Base-by-base conservation (phyloP, 1,140 invertebrate species). In the Caenorhabditis latens region DNA sequence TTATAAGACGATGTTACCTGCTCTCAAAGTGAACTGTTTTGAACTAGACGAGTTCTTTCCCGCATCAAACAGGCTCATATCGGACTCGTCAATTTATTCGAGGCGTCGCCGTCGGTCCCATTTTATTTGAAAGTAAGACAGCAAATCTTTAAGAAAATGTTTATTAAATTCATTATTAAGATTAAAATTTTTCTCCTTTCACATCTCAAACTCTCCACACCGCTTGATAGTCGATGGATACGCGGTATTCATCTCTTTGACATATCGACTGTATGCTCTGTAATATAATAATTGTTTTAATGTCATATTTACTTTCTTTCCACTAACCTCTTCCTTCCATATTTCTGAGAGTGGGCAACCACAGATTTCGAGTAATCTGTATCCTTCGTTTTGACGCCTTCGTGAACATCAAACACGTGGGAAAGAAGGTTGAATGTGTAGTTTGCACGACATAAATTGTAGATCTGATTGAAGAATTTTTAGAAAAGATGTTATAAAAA, bases 401-500 rank as follows among this genome's bases (percentile, higher is more conserved):
- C 40, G 6, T 67, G 65, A 19, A 67, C 65, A 67, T 67, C 21
- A 21, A 67, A 67, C 6, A 67, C 65, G 42, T 67, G 65, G 7
- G 65, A 67, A 21, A 67, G 65, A 14, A 67, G 14, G 19, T 67
- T 11, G 40, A 67, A 67, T 42, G 65, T 67, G 40, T 67, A 67
- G 40, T 43, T 19, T 14, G 65, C 65, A 14, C 65, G 65, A 19
- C 65, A 67, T 14, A 43, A 46, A 40, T 21, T 40, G 24, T 63
- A 63, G 21, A 63, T 40, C 61, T 63, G 65, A 32, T 58, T n/a
- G 4, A n/a, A 58, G 0, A 58, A 58, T 58, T 58, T 19, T 58
- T 58, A 32, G 8, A n/a, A n/a, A n/a, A 11, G 3, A 11, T 32
- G 0, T 9, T 9, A 9, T 63, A 1, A 32, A 32, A 32, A 32